Evolutionary conservation across 2,113 vertebrate species (phyloP).

Genomic region (Procavia capensis): DNA sequence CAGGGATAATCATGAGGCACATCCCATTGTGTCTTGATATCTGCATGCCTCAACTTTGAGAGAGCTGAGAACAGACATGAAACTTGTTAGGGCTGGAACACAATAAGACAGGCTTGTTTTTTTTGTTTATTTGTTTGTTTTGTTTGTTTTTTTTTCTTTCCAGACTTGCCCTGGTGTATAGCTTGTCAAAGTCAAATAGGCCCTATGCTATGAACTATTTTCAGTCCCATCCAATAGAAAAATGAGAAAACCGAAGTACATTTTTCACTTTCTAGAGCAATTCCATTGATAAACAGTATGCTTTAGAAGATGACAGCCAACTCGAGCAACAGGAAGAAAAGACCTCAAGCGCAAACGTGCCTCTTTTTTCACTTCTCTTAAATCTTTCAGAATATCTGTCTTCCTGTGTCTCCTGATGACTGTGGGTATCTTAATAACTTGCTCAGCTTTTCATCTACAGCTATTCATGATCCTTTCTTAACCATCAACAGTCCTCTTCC

Average conservation of each 20-base stretch:
- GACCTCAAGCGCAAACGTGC: neutral
- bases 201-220: neutral
- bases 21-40: neutral
- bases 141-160: too few species aligned
- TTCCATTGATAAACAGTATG: neutral
- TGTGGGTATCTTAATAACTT: neutral
- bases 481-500: neutral
- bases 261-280: neutral
- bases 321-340: slow-evolving; percentile 5
- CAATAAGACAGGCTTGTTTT: neutral
- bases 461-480: neutral
- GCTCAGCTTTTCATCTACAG: neutral
- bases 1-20: neutral
- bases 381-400: neutral
- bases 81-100: neutral
- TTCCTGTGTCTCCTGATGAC: neutral
- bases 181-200: neutral
- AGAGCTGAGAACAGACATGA: neutral
- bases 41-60: neutral
- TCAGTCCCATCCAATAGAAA: neutral
- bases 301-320: slow-evolving; percentile 40
- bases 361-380: slow-evolving; percentile 21
- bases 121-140: too few species aligned
- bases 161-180: accelerated
- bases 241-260: neutral